Base-by-base conservation (phyloP, 2,113 vertebrate genomes). In the Callionymus lyra region DNA sequence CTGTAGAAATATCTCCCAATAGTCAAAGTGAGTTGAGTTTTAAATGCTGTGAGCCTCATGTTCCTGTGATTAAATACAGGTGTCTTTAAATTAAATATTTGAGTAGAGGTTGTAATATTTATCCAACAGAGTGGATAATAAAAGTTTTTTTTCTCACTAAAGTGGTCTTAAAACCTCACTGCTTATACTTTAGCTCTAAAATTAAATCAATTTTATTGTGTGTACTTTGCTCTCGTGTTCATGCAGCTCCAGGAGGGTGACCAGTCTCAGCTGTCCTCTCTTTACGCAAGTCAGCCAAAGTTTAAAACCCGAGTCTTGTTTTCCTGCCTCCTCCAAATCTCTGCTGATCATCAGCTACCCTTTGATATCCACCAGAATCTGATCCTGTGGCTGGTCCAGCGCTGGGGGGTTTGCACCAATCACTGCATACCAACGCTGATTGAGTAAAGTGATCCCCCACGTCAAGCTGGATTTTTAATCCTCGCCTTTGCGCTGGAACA, bases 231-330 rank as follows among this genome's bases (percentile, higher is more conserved):
- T 27, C 15, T 36, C 31, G 6, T 31, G 21, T 33, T 4, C 6
- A 6, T 5, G 21, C 21, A 40, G 11, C 34, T 15, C 47, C 34
- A 35, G 38, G 37, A 73, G 65, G 56, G 62, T 64, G 67, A 70
- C 67, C 45, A 33, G 1, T 27, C 6, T 59, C 72, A 71, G 74
- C 70, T 75, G 66, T 43, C 50, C 31, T 59, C 34, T 58, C 51
- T 63, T 55, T 63, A 14, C 15, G 45, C 18, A 19, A 53, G 34
- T 12, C 33, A 37, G 43, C 3, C 6, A 31, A 9, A 50, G 12
- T 45, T 57, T 51, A 34, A 54, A 46, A 40, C 34, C 19, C 1
- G 9, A 2, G 9, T 44, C 17, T n/a, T 15, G 18, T 55, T 33
- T 13, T 19, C 14, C 31, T 50, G 4, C 16, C 32, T 17, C 55